Evolutionary conservation across 2,797 vertebrate species (phyloP), one percentile per base, ranked within the genome.

Genomic region (Urocyon cinereoargenteus): DNA sequence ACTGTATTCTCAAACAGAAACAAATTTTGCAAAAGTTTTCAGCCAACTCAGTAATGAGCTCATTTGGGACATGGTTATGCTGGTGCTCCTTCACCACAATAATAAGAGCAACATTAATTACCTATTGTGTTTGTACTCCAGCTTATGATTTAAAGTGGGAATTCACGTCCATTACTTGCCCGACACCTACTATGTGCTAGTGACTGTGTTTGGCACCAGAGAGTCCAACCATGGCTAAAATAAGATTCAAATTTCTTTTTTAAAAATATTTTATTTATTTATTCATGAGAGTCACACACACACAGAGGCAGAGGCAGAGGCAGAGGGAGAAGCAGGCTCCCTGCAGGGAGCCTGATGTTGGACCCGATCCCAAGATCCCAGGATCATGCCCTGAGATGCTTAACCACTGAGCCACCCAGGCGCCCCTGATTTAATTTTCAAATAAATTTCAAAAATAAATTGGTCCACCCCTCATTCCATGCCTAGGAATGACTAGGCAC

Each of bases 1-100:
- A 57, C 51, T 93, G 94, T 75, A 53, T 84, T 90, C 57, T 90
- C 51, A 45, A 28, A 66, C 79, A 92, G 90, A 96, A 96, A 88
- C 24, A 64, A 88, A 83, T 83, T 94, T 94, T 88, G 51, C 22
- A 81, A 45, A 97, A 68, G 55, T 85, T 97, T 86, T 90, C 57
- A 22, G 26, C 36, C 64, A 90, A 28, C 57, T 93, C 26, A 21
- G 24, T 95, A 79, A 88, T 90, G 28, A 92, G 73, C 73, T 97
- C 96, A 95, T 84, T 31, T 64, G 90, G 73, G 88, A 79, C 57
- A 94, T 45, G 55, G 77, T 5, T 5, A 57, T 45, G 28, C 55
- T 53, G 77, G 53, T 12, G 18, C 7, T 83, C 40, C 57, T 64
- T 90, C 31, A 4, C 36, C 14, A 7, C 36, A 26, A 4, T 68